Evolutionary conservation across 2,113 vertebrate genomes (phyloP).

Genomic region (Pteropus alecto): DNA sequence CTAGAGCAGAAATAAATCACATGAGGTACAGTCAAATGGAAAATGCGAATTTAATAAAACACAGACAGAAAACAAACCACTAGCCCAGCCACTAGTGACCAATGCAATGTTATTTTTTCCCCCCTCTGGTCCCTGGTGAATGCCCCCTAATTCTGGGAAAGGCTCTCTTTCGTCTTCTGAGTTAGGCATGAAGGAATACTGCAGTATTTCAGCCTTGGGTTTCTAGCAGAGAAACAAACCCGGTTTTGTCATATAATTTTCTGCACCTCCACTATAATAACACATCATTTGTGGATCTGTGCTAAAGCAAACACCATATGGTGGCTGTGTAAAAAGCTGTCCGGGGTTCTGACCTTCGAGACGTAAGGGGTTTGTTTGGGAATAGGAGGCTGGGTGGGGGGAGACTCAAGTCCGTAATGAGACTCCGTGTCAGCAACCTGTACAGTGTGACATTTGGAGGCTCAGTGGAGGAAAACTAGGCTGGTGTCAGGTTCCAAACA

Average conservation of each 20-base stretch:
- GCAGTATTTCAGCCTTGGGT: background rate
- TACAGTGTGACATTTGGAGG: background rate
- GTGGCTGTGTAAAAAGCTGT: conserved; percentile 58
- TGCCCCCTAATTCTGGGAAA: conserved; percentile 60
- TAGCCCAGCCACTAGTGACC: conserved; percentile 60
- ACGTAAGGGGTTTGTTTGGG: conserved; percentile 56
- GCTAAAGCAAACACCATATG: conserved; percentile 79
- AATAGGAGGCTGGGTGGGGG: background rate
- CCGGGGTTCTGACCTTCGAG: conserved; percentile 57
- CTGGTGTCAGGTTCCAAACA: conserved; percentile 60
- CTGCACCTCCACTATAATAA: conserved; percentile 69
- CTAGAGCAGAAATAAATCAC: conserved; percentile 76
- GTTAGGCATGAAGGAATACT: conserved; percentile 56
- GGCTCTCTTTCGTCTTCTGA: conserved; percentile 43
- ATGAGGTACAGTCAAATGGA: conserved; percentile 55
- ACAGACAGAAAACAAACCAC: conserved; percentile 75
- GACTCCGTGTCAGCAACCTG: conserved; percentile 25
- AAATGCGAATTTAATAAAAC: conserved; percentile 78
- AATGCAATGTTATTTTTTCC: conserved; percentile 42
- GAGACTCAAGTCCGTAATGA: background rate
- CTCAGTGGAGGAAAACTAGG: background rate
- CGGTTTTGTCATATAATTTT: conserved; percentile 64
- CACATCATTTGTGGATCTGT: conserved; percentile 65
- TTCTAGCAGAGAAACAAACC: conserved; percentile 56
- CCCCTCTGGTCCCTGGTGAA: conserved; percentile 63